Evolutionary conservation across 2,797 vertebrate species (phyloP).

Genomic region (Prunella strophiata): DNA sequence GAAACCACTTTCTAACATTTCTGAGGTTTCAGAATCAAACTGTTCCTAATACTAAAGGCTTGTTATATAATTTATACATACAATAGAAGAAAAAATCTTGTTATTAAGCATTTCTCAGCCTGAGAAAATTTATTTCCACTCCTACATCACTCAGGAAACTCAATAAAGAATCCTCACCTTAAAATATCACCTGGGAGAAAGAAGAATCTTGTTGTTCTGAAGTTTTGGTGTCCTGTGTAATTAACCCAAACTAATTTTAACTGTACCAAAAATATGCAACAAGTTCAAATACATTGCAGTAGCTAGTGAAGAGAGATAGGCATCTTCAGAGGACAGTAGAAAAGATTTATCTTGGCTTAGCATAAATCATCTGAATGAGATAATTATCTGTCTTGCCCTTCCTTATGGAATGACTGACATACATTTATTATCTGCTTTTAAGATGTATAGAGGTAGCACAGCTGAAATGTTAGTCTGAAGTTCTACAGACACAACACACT

Average conservation of each 20-base stretch:
- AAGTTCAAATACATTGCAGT: background rate
- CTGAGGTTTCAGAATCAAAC: background rate
- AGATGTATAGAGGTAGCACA: background rate
- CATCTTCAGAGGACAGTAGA: background rate
- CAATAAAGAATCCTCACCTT: background rate
- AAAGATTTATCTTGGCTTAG: background rate
- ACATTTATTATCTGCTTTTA: background rate
- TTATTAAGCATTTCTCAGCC: background rate
- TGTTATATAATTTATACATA: background rate
- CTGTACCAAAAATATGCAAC: background rate
- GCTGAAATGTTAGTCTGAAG: background rate
- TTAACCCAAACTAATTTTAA: background rate
- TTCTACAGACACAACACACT: background rate
- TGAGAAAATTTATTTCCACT: background rate
- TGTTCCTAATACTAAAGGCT: background rate
- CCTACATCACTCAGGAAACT: background rate
- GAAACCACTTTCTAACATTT: background rate
- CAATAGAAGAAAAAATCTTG: background rate
- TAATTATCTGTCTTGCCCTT: background rate
- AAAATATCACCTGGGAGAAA: background rate
- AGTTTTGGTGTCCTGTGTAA: background rate
- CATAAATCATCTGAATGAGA: background rate
- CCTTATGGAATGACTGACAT: background rate
- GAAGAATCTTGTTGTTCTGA: background rate
- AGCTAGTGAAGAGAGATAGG: background rate